Percentiles rank a stretch among this genome's conserved stretches.
Conservation (phyloP, 2,797 vertebrate genomes). For the Aselliscus stoliczkanus region DNA sequence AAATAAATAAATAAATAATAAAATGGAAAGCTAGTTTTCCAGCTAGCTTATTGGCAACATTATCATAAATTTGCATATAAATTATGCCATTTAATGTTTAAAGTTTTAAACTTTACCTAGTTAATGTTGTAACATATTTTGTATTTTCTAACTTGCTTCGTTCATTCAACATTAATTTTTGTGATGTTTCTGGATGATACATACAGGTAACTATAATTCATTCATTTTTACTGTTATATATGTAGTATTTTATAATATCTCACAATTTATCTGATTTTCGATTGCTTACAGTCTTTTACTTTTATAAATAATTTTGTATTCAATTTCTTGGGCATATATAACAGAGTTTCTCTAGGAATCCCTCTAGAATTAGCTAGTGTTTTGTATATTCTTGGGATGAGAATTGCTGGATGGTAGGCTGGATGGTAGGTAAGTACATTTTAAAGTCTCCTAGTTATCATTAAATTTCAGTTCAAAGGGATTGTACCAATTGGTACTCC, state of each 20-base stretch:
- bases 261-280: constrained; percentile 12
- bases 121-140: background rate
- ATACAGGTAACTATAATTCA: background rate
- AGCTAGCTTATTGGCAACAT: background rate
- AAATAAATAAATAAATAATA: too few species aligned
- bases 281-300: background rate
- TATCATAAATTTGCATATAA: background rate
- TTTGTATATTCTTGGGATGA: background rate
- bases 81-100: background rate
- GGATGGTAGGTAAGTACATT: background rate
- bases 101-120: constrained; percentile 1
- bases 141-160: constrained; percentile 20
- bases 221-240: background rate
- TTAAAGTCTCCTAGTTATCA: background rate
- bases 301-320: background rate
- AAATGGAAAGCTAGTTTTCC: constrained; percentile 1
- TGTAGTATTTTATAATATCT: background rate
- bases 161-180: constrained; percentile 17
- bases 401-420: background rate
- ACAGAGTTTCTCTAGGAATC: background rate
- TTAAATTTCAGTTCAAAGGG: background rate
- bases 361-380: background rate
- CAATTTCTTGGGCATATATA: background rate
- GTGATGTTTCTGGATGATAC: background rate
- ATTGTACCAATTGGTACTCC: background rate